Evolutionary conservation across 2,888 invertebrate genomes (phyloP).

Genomic region (Mechanitis mazaeus): DNA sequence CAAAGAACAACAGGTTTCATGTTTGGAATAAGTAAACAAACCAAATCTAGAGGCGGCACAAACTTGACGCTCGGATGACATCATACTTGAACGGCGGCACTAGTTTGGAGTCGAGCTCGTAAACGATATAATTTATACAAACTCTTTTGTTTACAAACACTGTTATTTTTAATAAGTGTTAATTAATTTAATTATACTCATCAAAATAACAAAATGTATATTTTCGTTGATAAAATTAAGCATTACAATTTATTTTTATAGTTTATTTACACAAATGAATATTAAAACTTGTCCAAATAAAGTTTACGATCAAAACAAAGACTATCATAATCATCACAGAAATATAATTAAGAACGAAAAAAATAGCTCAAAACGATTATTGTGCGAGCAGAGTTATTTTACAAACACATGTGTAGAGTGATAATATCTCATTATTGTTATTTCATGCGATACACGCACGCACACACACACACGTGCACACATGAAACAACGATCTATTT

Average conservation of each 20-base stretch:
- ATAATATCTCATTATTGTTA: constrained; percentile 29
- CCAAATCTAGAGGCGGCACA: constrained; percentile 30
- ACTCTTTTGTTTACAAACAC: constrained; percentile 35
- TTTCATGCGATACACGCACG: constrained; percentile 43
- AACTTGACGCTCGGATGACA: constrained; percentile 32
- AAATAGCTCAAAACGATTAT: constrained; percentile 31
- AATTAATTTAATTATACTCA: no score
- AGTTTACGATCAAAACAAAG: constrained; percentile 2
- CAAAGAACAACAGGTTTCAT: constrained; percentile 41
- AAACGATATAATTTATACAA: constrained; percentile 22
- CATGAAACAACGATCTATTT: constrained; percentile 47
- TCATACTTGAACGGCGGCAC: constrained; percentile 34
- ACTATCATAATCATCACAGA: constrained; percentile 10
- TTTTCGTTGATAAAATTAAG: no score
- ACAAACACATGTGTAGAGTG: constrained; percentile 44
- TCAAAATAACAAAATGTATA: no score
- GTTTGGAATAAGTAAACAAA: constrained; percentile 38
- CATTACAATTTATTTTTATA: no score
- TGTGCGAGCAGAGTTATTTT: constrained; percentile 35
- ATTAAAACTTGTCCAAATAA: background rate
- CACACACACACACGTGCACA: constrained; percentile 38
- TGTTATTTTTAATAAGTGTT: constrained; percentile 16
- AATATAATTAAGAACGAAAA: constrained; percentile 7
- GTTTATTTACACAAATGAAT: no score
- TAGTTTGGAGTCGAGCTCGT: constrained; percentile 27